Base-by-base conservation (phyloP, 2,888 invertebrate species). In the Apamea epomidion region DNA sequence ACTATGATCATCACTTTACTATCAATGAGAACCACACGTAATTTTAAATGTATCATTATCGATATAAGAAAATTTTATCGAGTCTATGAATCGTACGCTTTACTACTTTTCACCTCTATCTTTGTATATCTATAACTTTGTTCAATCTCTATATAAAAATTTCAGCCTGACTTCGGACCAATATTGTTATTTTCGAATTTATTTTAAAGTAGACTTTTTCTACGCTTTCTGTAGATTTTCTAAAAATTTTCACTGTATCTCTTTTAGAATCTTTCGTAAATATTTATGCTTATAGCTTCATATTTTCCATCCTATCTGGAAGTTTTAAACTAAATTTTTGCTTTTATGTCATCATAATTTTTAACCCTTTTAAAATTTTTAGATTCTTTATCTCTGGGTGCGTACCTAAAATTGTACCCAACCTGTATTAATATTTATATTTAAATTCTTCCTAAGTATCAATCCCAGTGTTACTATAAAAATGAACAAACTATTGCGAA, bases 131-230 rank as follows among this genome's bases (percentile, higher is more conserved):
- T 67, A 76, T 79, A 85, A 78, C 58, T 88, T 75, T 62, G 32
- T 83, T 89, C 80, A 29, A 74, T 82, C 77, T 87, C 71, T 87
- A 69, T 81, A 73, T 76, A 76, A 81, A 76, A 77, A 88, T 72
- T 90, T 93, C 92, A 92, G 93, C 91, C 93, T 92, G 90, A 92
- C 91, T 94, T 93, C 89, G 96, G 96, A 95, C 95, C 95, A 96
- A 95, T 91, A 89, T 85, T 86, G 85, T 94, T 95, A 78, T 87
- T 95, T 95, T 95, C 91, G 92, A 95, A 94, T 94, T 95, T 94
- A 95, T 94, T 95, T 92, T 86, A 88, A 70, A 88, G 83, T 93
- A 92, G 89, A 89, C 58, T 83, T 90, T 93, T 93, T 93, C 91
- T 93, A 94, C 79, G 91, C 93, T 92, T 88, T 87, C 83, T 75